Base-by-base conservation (phyloP, 2,113 vertebrate genomes). In the Epinephelus cyanopodus region DNA sequence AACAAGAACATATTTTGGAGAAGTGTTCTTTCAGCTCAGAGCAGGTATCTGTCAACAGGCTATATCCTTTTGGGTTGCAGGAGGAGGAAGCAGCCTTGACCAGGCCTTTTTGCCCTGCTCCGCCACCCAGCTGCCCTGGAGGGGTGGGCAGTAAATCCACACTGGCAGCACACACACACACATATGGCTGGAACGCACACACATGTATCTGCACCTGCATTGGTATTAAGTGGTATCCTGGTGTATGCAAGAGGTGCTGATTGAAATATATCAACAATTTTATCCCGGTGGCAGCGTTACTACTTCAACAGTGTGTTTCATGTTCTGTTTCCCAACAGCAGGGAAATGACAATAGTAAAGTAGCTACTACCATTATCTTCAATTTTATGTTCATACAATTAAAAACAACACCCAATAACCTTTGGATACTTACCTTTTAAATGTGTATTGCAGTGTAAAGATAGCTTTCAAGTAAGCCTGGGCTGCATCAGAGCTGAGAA, bases 41-140 rank as follows among this genome's bases (percentile, higher is more conserved):
- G 82, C 90, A 93, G 92, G 90, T 94, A 89, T 94, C 92, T 94
- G 87, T 94, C 93, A 94, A 82, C 90, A 90, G 75, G 74, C 60
- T 75, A 56, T 89, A 87, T 93, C 90, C 87, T 91, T 91, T 87
- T 66, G 75, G 84, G 81, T 64, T 84, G 66, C 86, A 76, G 62
- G 74, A 91, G 91, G 85, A 92, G 91, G 90, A 94, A 92, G 87
- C 88, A 89, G 89, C 88, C 92, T 92, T 93, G 91, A 91, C 90
- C 81, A 88, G 87, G 74, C 88, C 81, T 81, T 82, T 77, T 69
- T 89, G 85, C 78, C 83, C 87, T 11, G 48, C 79, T 57, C 84
- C 58, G 9, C 70, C 82, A 81, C 83, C 79, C 90, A 93, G 89
- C 89, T 94, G 92, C 76, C 87, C 70, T 86, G 83, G 48, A 81